Evolutionary conservation across 1,140 invertebrate species (phyloP).

Genomic region (Drosophila virilis): DNA sequence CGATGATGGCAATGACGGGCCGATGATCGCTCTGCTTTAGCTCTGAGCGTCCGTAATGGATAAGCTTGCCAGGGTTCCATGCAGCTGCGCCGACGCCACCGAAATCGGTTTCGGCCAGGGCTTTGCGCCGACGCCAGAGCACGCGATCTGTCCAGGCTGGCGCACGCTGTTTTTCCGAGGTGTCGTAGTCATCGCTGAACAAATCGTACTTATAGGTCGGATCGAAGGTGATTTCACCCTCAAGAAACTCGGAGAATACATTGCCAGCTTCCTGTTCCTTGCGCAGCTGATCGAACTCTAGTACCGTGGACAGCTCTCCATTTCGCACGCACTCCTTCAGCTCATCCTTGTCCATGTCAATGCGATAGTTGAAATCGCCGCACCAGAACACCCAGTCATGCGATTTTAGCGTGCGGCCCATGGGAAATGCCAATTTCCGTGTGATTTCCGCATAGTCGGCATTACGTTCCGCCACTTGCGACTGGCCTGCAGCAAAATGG

Average conservation of each 20-base stretch:
- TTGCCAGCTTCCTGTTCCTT: slow-evolving; percentile 92
- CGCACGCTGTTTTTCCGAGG: slow-evolving; percentile 98
- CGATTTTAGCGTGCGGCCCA: slow-evolving; percentile 95
- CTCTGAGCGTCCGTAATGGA: slow-evolving; percentile 95
- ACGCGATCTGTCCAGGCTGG: slow-evolving; percentile 99
- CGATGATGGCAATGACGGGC: slow-evolving; percentile 95
- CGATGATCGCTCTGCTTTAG: slow-evolving; percentile 99
- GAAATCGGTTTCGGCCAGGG: slow-evolving; percentile 88
- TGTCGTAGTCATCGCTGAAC: slow-evolving; percentile 99
- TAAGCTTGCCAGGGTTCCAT: slow-evolving; percentile 91
- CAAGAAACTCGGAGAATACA: slow-evolving; percentile 97
- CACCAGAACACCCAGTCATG: slow-evolving; percentile 99
- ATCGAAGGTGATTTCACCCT: slow-evolving; percentile 96
- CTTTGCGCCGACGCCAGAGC: slow-evolving; percentile 93
- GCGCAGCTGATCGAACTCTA: slow-evolving; percentile 95
- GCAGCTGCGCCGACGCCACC: slow-evolving; percentile 84
- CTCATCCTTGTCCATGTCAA: slow-evolving; percentile 98
- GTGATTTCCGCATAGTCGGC: slow-evolving; percentile 98
- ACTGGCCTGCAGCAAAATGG: slow-evolving; percentile 99
- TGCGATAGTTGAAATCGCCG: slow-evolving; percentile 99
- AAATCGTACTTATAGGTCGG: slow-evolving; percentile 99
- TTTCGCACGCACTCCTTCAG: slow-evolving; percentile 93
- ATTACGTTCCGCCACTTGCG: slow-evolving; percentile 95
- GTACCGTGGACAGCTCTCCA: slow-evolving; percentile 91
- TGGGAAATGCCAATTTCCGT: slow-evolving; percentile 96